These are phyloP conservation scores for Aurelia sp. DNA, from an alignment of 30 jellyfish, hydroid and myxozoan species.

Conservation along the genomic window DNA sequence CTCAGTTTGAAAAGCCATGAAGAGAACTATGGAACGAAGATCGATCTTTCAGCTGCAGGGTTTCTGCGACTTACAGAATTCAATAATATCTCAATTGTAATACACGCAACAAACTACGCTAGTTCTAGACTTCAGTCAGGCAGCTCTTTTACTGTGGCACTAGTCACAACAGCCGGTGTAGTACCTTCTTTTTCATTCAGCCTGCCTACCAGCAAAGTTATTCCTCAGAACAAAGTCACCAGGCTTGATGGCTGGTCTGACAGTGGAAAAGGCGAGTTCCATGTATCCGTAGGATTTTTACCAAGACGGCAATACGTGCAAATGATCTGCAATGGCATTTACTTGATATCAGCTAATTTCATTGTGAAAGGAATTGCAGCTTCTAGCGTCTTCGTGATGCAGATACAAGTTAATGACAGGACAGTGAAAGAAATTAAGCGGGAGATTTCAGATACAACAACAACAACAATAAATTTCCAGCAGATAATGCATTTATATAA, in stretches of 20 bases:
- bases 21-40: constrained; percentile 5
- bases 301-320: constrained; percentile 52
- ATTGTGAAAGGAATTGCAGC: constrained; percentile 2
- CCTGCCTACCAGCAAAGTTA: background rate
- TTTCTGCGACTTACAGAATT: constrained; percentile 41
- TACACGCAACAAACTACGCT: background rate
- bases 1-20: constrained; percentile 7
- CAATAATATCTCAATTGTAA: constrained; percentile 34
- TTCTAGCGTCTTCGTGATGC: constrained; percentile 9
- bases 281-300: constrained; percentile 48
- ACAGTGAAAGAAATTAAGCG: constrained; percentile 17
- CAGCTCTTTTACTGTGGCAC: constrained; percentile 57
- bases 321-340: constrained; percentile 65
- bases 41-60: constrained; percentile 39
- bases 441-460: background rate
- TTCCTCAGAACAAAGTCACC: background rate
- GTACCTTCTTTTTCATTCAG: constrained; percentile 61
- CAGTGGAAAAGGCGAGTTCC: constrained; percentile 46
- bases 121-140: constrained; percentile 11
- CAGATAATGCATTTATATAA: constrained; percentile 36
- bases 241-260: constrained; percentile 35
- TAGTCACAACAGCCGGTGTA: constrained; percentile 56
- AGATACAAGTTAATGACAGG: constrained; percentile 1
- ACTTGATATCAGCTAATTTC: constrained; percentile 41
- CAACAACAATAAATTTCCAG: constrained; percentile 26